Evolutionary conservation across 2,797 vertebrate genomes (phyloP), one percentile per base, ranked within the genome.

Genomic region (Sebastes matsubarae): DNA sequence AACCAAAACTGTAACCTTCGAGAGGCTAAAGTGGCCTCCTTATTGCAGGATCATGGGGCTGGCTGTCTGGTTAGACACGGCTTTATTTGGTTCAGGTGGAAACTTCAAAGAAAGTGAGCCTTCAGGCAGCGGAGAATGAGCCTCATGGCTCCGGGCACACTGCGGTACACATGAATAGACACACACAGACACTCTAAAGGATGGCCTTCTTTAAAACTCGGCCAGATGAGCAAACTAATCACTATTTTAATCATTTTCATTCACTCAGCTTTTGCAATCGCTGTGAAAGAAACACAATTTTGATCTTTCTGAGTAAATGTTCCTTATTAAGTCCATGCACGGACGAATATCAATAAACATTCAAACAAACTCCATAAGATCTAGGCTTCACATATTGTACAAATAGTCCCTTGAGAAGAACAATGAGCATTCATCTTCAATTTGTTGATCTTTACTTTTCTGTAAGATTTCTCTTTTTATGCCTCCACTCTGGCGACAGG

Each of bases 201-300:
- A 83, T 61, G 52, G 8, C 46, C 32, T 68, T 65, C 16, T 70
- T 77, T 76, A 81, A 55, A 63, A 52, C 55, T n/a, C 4, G 18
- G n/a, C 29, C 54, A 75, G 29, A 82, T 61, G 55, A 81, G 67
- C 30, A 38, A 77, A 80, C 27, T 57, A 34, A 77, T 75, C 8
- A 38, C 13, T 70, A 14, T 29, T 76, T 81, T 30, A 68, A 79
- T 68, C 29, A 30, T 71, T 72, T 80, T 65, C 16, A 67, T 82
- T 81, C 54, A 64, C 8, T 59, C 52, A 32, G 30, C 46, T 72
- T 8, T 22, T 34, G 7, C 11, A 12, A 24, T 42, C 63, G 22
- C 38, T 66, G 12, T 30, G 42, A 75, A 18, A 25, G 18, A 70
- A 59, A 12, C 9, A 66, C 60, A 2, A 57, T 70, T 29, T 55